Base-by-base conservation (phyloP, 1,140 invertebrate genomes). In the Pectinophora gossypiella region DNA sequence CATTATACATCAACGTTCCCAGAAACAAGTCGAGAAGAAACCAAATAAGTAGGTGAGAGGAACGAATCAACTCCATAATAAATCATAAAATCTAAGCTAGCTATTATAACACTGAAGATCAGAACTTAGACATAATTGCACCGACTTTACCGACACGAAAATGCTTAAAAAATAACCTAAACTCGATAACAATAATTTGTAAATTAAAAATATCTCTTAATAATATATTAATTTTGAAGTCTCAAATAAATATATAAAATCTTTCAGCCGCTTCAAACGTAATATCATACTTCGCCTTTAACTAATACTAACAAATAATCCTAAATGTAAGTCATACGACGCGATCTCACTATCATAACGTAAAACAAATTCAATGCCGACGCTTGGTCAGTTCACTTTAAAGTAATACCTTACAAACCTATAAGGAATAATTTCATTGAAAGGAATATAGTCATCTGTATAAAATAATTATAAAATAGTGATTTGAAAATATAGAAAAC, bases 71-170 rank as follows among this genome's bases (percentile, higher is more conserved):
- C 62, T 4, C 35, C 19, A 53, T 69, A 64, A 73, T 58, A 48
- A 59, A 60, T 60, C 4, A 18, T 48, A 38, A 56, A 67, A 56
- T 42, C 51, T 23, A 51, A 55, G 51, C 54, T 61, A 64, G 47
- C 43, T 59, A 59, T 48, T 47, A 62, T 68, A 66, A 69, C 63
- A 64, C 64, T 70, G 59, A 69, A 64, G 49, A 63, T 68, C 72
- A 72, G 64, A 60, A 55, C 61, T 68, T 73, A 76, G 51, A 66
- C 42, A 64, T 78, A 80, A 85, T 85, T 85, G 78, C 81, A 82
- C 78, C 76, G 70, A 72, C 56, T 60, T 44, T 78, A 72, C n/a
- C n/a, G n/a, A 78, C 62, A 67, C 54, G 49, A 73, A 82, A 78
- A 79, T 76, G 72, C 75, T 76, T 76, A 69, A 55, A 63, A 71